Base-by-base conservation (phyloP, 2,888 invertebrate genomes). In the Ethmia dodecea region DNA sequence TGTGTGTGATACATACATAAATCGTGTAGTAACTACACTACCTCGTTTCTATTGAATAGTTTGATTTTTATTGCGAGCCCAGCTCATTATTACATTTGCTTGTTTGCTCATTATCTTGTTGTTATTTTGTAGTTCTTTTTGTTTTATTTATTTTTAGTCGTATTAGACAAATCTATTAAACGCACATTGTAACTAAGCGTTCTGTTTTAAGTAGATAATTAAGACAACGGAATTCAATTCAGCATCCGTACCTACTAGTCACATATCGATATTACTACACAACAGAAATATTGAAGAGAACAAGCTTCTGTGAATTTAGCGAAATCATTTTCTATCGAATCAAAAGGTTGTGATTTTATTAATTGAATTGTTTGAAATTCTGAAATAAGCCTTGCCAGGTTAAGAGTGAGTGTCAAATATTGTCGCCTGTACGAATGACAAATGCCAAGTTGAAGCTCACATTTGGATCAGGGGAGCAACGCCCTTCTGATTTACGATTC, bases 1-100 rank as follows among this genome's bases (percentile, higher is more conserved):
- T 61, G 57, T 59, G 75, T 77, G 80, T 81, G 79, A 79, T 80
- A 79, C 64, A 61, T 46, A 49, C 47, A 42, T 69, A 59, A 59
- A 51, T 68, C 62, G 80, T 83, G 83, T 84, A 81, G 83, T 62
- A 76, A 79, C 79, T 81, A 79, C 79, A 80, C 78, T 79, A 80
- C 79, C 81, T 84, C 80, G 75, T 73, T 67, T 73, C 61, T 68
- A 64, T 58, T 64, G 52, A 50, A 59, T 55, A 55, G 55, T 66
- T 70, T 65, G 49, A 47, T 57, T 53, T 62, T 57, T 51, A 56
- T 26, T 26, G 26, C 63, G 83, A 80, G 84, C 84, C 48, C 74
- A 80, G 81, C 83, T 86, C 84, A 60, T 43, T 60, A 54, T 62
- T 66, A 67, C 53, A 54, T 68, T 70, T 64, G 72, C 68, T 73